Evolutionary conservation across 2,797 vertebrate genomes (phyloP).

Genomic region (Falco berigora): DNA sequence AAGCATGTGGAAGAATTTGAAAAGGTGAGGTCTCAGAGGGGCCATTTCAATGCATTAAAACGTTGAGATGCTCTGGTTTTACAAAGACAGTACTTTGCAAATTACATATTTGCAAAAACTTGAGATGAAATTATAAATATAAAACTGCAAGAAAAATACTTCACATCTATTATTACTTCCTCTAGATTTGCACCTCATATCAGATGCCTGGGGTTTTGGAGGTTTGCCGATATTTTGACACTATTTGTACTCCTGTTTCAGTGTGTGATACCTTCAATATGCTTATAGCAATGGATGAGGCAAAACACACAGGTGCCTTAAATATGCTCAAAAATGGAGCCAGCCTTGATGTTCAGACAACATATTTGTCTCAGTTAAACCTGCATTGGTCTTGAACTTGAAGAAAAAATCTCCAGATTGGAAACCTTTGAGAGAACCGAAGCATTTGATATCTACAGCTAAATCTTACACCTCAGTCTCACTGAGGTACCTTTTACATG

Average conservation of each 20-base stretch:
- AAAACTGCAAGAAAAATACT: background rate
- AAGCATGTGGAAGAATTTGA: background rate
- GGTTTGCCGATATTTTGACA: background rate
- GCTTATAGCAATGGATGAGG: background rate
- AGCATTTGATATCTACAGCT: background rate
- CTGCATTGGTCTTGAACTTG: background rate
- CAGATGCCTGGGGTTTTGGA: background rate
- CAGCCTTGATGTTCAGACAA: background rate
- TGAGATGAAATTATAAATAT: slow-evolving; percentile 31
- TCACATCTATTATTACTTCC: background rate
- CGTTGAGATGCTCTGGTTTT: slow-evolving; percentile 1
- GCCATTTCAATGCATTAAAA: background rate
- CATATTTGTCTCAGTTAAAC: background rate
- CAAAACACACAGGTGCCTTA: background rate
- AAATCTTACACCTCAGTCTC: background rate
- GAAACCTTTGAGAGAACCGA: background rate
- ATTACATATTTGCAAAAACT: background rate
- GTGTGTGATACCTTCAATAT: background rate
- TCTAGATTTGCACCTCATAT: background rate
- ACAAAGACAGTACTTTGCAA: background rate
- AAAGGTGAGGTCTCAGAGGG: slow-evolving; percentile 43
- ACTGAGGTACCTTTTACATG: background rate
- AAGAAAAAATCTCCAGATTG: background rate
- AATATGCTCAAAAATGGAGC: background rate
- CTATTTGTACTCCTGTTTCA: background rate